Conservation (phyloP, 1,140 invertebrate species). For the Trichonephila clavata region DNA sequence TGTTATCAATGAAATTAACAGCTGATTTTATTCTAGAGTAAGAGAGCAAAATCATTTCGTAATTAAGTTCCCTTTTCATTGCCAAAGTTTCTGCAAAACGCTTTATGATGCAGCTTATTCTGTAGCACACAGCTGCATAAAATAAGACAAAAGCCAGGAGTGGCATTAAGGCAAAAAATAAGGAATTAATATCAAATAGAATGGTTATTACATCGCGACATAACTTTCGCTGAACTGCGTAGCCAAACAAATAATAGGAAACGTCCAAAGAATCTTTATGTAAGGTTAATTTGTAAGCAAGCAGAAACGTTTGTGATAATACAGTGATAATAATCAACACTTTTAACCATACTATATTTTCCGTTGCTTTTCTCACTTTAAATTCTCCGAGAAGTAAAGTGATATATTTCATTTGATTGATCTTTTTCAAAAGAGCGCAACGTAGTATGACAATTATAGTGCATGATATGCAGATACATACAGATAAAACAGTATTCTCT, state of each 20-base stretch:
- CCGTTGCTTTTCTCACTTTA: not conserved
- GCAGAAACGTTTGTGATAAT: not conserved
- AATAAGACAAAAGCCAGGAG: not conserved
- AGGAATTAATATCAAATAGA: no score
- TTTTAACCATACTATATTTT: not conserved
- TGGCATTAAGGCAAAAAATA: not conserved
- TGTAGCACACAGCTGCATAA: not conserved
- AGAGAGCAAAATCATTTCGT: not conserved
- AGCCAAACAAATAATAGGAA: not conserved
- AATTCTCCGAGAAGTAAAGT: not conserved
- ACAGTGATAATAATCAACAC: not conserved
- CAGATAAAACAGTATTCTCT: no score
- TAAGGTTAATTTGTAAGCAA: not conserved
- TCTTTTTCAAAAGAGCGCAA: not conserved
- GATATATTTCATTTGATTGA: not conserved
- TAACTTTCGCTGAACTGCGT: not conserved
- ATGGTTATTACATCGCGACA: not conserved
- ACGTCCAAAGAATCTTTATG: not conserved
- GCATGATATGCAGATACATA: not conserved
- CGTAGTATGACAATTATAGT: not conserved
- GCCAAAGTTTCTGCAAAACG: not conserved
- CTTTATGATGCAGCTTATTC: not conserved
- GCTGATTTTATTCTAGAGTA: not conserved
- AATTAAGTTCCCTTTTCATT: not conserved
- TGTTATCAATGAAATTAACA: not conserved